These are phyloP conservation scores for Lordiphosa clarofinis DNA, from an alignment of 1,140 invertebrate genomes.

Conservation along the genomic window DNA sequence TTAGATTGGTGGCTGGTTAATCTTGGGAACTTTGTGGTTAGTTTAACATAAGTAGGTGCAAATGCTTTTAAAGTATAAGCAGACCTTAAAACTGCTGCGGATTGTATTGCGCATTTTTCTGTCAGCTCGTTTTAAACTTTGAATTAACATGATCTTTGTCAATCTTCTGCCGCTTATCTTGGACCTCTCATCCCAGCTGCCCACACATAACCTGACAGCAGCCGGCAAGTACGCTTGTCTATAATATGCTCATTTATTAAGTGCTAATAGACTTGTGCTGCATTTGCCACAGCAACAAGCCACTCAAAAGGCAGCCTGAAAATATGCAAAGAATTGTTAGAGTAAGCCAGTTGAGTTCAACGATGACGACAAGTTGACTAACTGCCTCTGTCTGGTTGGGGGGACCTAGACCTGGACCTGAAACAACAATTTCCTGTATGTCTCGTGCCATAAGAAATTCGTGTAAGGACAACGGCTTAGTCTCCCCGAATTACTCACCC, in stretches of 20 bases:
- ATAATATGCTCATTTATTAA: conserved; percentile 64
- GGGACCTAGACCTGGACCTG: conserved; percentile 7
- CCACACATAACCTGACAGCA: conserved; percentile 15
- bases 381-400: conserved; percentile 17
- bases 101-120: too few species aligned
- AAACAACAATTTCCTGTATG: conserved; percentile 36
- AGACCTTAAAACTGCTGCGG: neutral
- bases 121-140: too few species aligned
- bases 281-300: conserved; percentile 27
- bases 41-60: too few species aligned
- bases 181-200: conserved; percentile 11
- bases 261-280: conserved; percentile 49
- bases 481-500: conserved; percentile 6
- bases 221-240: conserved; percentile 18
- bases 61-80: neutral
- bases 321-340: conserved; percentile 64
- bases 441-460: conserved; percentile 43
- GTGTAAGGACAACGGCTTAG: conserved; percentile 32
- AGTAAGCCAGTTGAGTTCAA: neutral
- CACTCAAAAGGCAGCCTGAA: conserved; percentile 33
- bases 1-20: too few species aligned
- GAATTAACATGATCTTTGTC: neutral
- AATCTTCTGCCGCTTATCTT: conserved; percentile 22
- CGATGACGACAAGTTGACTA: conserved; percentile 43
- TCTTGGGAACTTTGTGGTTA: too few species aligned